Base-by-base conservation (phyloP, 2,113 vertebrate genomes). In the Ophiodon elongatus region DNA sequence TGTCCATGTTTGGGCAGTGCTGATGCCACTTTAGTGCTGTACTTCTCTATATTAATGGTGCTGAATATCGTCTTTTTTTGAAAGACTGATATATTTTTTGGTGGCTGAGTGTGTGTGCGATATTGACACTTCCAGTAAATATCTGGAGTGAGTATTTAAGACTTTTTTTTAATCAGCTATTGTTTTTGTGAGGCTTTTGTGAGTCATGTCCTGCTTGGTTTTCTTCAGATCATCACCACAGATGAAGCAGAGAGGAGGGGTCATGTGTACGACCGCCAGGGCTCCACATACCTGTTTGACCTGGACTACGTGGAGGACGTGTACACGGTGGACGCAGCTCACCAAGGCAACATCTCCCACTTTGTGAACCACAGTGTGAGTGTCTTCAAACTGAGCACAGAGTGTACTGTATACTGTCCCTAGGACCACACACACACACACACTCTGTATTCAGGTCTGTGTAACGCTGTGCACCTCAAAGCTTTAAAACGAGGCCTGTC, bases 351-450 rank as follows among this genome's bases (percentile, higher is more conserved):
- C 93, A 96, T 98, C 89, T 98, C 97, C 21, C 98, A 99, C 91
- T 99, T 99, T 64, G 97, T 99, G 89, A 98, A 99, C 94, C 98
- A 99, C 92, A 98, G 97, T 57, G 97, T 99, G 89, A 96, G 97
- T 94, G 31, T 73, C 21, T 13, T n/a, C 9, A 73, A 25, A 27
- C 52, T 35, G 31, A 25, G 6, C 23, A 43, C 10, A 68, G 21
- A 50, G 33, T 17, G 0, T 17, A 17, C 14, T 45, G 43, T 45
- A 4, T 6, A 17, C 43, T 60, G 25, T 27, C 9, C 27, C 2
- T 11, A 13, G 2, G 10, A 41, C 1, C 9, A 41, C 41, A 13
- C 41, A 41, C 41, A 13, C 41, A 9, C 37, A 14, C 41, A 14
- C 41, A 4, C 41, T 2, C 39, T 10, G 8, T 13, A 13, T 43